Conservation (phyloP, 2,113 vertebrate genomes). For the Chaetodon trifascialis region DNA sequence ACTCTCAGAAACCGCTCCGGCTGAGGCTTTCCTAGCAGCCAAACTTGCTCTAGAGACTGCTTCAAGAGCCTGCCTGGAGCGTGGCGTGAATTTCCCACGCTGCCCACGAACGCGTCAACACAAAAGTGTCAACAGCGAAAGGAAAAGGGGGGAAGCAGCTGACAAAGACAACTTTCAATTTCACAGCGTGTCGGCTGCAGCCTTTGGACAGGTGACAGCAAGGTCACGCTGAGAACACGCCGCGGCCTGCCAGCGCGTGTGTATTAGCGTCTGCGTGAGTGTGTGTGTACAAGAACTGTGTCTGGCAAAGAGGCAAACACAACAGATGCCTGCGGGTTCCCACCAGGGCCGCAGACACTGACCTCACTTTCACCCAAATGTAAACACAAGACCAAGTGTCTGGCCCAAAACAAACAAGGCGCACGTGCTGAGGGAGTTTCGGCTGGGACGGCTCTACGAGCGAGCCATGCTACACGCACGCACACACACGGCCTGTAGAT, state of each 20-base stretch:
- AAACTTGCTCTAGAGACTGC: not conserved
- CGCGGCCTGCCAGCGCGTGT: constrained; percentile 41
- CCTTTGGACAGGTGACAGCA: constrained; percentile 62
- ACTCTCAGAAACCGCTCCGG: not conserved
- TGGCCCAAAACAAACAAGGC: constrained; percentile 67
- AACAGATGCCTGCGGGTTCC: constrained; percentile 69
- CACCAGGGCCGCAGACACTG: constrained; percentile 62
- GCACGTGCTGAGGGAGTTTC: constrained; percentile 60
- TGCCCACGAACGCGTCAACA: not conserved
- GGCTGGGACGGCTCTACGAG: constrained; percentile 1
- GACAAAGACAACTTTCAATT: constrained; percentile 31
- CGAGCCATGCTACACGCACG: not conserved
- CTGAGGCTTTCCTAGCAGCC: not conserved
- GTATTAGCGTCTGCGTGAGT: not conserved
- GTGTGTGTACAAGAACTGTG: not conserved
- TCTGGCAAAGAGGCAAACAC: constrained; percentile 58
- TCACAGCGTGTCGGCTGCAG: not conserved
- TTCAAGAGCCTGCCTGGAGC: not conserved
- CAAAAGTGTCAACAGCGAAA: constrained; percentile 1
- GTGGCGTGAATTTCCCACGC: constrained; percentile 19
- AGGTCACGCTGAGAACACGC: constrained; percentile 44
- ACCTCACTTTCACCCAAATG: constrained; percentile 68
- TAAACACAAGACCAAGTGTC: constrained; percentile 70
- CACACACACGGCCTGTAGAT: not conserved
- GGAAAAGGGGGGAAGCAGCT: not conserved